Evolutionary conservation across 2,797 vertebrate species (phyloP).

Genomic region (Nyctalus aviator): DNA sequence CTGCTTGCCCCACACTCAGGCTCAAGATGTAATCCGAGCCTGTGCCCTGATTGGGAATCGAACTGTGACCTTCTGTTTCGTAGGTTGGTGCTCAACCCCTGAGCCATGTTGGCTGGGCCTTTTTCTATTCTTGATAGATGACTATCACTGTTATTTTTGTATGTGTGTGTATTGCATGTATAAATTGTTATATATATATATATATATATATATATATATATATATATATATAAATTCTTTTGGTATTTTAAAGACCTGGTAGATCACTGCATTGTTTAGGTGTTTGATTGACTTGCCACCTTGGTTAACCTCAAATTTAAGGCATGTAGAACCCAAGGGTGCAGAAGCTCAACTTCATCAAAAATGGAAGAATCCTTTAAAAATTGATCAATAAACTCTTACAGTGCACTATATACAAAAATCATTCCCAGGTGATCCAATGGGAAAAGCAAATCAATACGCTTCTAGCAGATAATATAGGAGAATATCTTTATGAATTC

Average conservation of each 20-base stretch:
- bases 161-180: neutral
- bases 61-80: no score
- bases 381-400: neutral
- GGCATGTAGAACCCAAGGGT: neutral
- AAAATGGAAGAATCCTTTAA: constrained; percentile 1
- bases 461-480: neutral
- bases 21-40: no score
- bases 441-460: neutral
- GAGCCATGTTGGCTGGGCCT: no score
- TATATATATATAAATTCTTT: neutral
- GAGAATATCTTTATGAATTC: constrained; percentile 27
- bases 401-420: neutral
- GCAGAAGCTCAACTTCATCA: neutral
- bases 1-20: no score
- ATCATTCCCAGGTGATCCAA: neutral
- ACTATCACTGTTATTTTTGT: neutral
- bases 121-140: neutral
- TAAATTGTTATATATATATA: neutral
- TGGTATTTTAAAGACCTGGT: neutral
- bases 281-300: neutral
- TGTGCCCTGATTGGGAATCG: no score
- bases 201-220: no score
- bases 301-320: constrained; percentile 13
- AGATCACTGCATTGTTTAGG: neutral
- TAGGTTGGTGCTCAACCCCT: no score